Base-by-base conservation (phyloP, 2,888 invertebrate species). In the Plagiodera versicolora region DNA sequence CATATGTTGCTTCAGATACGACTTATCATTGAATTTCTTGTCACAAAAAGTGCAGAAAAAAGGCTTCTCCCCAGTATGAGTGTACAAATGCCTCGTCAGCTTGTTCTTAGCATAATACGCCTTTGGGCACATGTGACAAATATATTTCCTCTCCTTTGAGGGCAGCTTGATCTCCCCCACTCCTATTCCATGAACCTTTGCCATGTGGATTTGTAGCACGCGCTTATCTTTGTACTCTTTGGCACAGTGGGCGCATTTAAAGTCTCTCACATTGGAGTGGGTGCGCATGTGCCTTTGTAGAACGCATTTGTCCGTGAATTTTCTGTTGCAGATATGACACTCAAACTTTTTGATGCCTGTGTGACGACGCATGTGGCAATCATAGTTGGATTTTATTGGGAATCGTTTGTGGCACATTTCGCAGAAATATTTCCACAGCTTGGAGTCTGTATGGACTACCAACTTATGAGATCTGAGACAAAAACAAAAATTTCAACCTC, bases 221-320 rank as follows among this genome's bases (percentile, higher is more conserved):
- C 72, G 57, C 67, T 82, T 73, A 0, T 83, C 83, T 65, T 80
- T 81, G 71, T 85, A 85, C 68, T 84, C 84, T 56, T 80, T 80
- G 46, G 77, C 78, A 67, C 85, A 85, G 67, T 84, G 82, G 11
- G 80, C 74, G 69, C 85, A 85, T 50, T 72, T 71, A 48, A 69
- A 73, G 16, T 72, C 72, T 20, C 72, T 66, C 2, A 73, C 69
- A 44, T 72, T 72, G 1, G 76, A 74, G 63, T 76, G 76, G 1
- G 71, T 72, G 11, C 65, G 64, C 68, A 73, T 71, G 52, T 76
- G 76, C 20, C 72, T 63, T 35, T 71, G 68, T 49, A 75, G 50
- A 6, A 74, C 75, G 47, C 72, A 73, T 50, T 70, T 72, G 45
- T 72, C 72, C 0, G 74, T 69, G 54, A 76, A 76, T 17, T 67